phyloP scores from a whole-genome alignment of 2,888 invertebrate genomes.

The Campaea margaritaria region DNA sequence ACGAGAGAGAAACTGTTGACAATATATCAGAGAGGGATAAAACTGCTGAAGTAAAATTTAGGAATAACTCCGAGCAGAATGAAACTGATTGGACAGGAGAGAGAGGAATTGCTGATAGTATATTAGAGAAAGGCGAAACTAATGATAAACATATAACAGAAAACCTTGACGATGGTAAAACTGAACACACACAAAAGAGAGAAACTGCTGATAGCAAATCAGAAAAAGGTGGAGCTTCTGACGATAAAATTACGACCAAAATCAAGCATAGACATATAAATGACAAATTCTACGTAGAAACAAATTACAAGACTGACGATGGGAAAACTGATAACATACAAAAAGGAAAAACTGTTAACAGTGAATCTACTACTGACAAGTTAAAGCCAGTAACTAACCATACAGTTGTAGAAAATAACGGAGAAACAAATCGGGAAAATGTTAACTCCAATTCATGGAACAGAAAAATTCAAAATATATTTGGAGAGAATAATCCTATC shows the following conservation, averaged over 20 bases:
- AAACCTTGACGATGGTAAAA: too few species aligned
- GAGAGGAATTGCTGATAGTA: not conserved
- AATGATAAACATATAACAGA: not conserved
- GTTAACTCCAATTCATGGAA: not conserved
- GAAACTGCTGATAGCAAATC: too few species aligned
- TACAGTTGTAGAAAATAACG: not conserved
- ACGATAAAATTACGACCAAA: too few species aligned
- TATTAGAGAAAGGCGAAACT: not conserved
- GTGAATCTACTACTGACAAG: not conserved
- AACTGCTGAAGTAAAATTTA: not conserved
- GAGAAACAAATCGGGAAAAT: not conserved
- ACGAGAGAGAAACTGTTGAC: not conserved
- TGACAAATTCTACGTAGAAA: too few species aligned
- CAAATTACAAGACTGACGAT: too few species aligned
- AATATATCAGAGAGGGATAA: not conserved
- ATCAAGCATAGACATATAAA: too few species aligned
- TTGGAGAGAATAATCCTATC: not conserved
- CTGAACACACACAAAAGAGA: too few species aligned
- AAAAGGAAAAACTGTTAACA: not conserved
- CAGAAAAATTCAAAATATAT: not conserved
- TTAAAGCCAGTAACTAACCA: not conserved
- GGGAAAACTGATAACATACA: not conserved
- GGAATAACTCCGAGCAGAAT: too few species aligned
- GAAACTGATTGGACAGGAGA: not conserved
- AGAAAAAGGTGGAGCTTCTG: too few species aligned